phyloP scores from a whole-genome alignment of 2,113 vertebrate species.

The Tamias sibiricus region DNA sequence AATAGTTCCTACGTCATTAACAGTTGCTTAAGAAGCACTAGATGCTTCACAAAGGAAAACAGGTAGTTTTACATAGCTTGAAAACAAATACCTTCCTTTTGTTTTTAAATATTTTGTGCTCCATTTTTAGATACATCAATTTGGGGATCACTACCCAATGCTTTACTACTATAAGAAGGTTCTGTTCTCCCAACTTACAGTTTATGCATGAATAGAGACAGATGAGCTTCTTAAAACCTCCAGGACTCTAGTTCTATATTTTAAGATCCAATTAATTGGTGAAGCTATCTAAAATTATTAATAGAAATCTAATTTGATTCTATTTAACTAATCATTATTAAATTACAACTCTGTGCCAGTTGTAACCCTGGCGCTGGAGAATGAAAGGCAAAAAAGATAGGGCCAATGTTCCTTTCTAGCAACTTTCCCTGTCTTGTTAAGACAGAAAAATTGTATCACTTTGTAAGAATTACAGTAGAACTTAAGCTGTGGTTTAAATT shows the following conservation, averaged over 20 bases:
- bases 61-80: not conserved
- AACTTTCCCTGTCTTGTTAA: not conserved
- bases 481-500: not conserved
- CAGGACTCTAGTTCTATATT: not conserved
- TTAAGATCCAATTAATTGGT: constrained; percentile 20
- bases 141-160: not conserved
- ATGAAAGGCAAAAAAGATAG: not conserved
- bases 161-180: constrained; percentile 24
- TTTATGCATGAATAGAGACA: not conserved
- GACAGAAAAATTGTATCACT: not conserved
- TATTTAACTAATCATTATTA: not conserved
- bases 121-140: not conserved
- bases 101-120: not conserved
- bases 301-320: constrained; percentile 9
- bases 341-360: not conserved
- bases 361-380: not conserved
- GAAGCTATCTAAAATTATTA: not conserved
- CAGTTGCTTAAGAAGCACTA: not conserved
- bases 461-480: not conserved
- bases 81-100: constrained; percentile 20
- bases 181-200: constrained; percentile 24
- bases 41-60: not conserved
- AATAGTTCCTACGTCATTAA: not conserved
- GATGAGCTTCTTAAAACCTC: not conserved
- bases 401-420: not conserved